Conservation (phyloP, 2,888 invertebrate genomes). For the Thymelicus lineola region DNA sequence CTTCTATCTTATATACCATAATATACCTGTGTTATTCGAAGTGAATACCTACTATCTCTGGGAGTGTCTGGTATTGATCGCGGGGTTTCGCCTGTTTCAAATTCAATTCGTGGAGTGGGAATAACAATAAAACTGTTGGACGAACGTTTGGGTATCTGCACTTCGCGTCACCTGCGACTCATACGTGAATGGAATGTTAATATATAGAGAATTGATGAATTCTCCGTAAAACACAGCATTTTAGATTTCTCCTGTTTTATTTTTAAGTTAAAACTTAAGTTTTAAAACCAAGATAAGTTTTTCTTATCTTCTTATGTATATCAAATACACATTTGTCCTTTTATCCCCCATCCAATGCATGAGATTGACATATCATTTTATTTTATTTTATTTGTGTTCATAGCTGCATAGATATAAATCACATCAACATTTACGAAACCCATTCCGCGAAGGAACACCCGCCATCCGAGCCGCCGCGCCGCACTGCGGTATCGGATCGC, state of each 20-base stretch:
- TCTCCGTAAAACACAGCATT: neutral
- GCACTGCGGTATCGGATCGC: slow-evolving; percentile 48
- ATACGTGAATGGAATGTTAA: slow-evolving; percentile 69
- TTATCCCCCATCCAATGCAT: neutral
- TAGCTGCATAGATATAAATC: slow-evolving; percentile 30
- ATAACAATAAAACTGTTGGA: slow-evolving; percentile 78
- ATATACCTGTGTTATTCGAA: neutral
- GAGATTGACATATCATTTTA: slow-evolving; percentile 25
- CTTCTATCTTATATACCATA: too few relatives aligned
- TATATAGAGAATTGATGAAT: slow-evolving; percentile 7
- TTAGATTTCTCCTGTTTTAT: too few relatives aligned
- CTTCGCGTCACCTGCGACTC: slow-evolving; percentile 72
- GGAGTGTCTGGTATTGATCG: slow-evolving; percentile 65
- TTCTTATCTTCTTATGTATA: too few relatives aligned
- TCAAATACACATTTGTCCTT: neutral
- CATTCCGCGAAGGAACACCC: slow-evolving; percentile 69
- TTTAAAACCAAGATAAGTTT: too few relatives aligned
- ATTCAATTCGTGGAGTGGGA: slow-evolving; percentile 83
- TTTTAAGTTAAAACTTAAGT: too few relatives aligned
- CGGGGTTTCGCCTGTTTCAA: slow-evolving; percentile 67
- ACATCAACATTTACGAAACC: slow-evolving; percentile 30
- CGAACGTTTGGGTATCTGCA: slow-evolving; percentile 61
- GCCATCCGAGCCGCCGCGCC: slow-evolving; percentile 48
- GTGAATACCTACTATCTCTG: slow-evolving; percentile 20
- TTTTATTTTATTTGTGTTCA: slow-evolving; percentile 8